Conservation (phyloP, 2,797 vertebrate genomes). For the Chanos chanos region DNA sequence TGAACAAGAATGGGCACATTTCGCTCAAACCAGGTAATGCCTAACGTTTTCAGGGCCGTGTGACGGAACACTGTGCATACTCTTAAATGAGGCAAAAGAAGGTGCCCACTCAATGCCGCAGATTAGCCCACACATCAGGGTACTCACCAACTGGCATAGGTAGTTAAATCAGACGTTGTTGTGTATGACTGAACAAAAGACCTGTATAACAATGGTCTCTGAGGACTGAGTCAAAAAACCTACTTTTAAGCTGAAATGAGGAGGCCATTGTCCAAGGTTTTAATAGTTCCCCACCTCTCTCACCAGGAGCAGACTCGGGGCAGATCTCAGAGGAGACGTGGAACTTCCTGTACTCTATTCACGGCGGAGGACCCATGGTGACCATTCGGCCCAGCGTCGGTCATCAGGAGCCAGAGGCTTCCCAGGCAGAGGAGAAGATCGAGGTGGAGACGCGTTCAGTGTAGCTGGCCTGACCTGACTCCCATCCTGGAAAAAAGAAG, state of each 20-base stretch:
- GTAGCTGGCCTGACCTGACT: constrained; percentile 60
- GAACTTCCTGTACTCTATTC: constrained; percentile 94
- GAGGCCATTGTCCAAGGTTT: too few relatives aligned
- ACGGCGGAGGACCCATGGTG: constrained; percentile 91
- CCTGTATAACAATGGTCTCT: too few relatives aligned
- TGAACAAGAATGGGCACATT: constrained; percentile 86
- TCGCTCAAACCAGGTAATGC: constrained; percentile 88
- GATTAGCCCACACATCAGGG: too few relatives aligned
- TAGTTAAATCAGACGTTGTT: too few relatives aligned
- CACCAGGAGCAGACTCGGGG: constrained; percentile 91
- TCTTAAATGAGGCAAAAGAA: too few relatives aligned
- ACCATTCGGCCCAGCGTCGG: constrained; percentile 84
- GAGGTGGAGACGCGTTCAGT: constrained; percentile 91
- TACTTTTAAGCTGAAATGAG: too few relatives aligned
- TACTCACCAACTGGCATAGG: too few relatives aligned
- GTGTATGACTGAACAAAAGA: too few relatives aligned
- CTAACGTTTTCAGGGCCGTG: too few relatives aligned
- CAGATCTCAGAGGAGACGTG: constrained; percentile 99
- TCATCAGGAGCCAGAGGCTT: constrained; percentile 77
- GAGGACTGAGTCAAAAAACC: too few relatives aligned
- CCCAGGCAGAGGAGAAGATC: constrained; percentile 92
- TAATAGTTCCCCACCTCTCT: not conserved
- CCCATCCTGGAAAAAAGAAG: constrained; percentile 30
- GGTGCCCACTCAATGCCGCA: too few relatives aligned
- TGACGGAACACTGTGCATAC: too few relatives aligned